Evolutionary conservation across 2,113 vertebrate species (phyloP).

Genomic region (Ctenomys sociabilis): DNA sequence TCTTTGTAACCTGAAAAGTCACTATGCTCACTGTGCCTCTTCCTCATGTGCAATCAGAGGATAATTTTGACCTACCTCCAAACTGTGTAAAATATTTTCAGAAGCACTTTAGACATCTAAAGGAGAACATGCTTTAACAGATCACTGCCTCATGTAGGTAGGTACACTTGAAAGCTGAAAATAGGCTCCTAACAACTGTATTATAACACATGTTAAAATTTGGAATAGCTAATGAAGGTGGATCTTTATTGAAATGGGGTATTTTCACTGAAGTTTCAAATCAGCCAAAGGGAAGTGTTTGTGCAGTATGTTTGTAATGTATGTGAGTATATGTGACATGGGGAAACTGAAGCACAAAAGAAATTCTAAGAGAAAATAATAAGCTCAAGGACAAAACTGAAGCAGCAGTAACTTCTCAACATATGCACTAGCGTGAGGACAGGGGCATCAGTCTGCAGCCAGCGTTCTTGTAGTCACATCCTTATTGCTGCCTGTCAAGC

Average conservation of each 20-base stretch:
- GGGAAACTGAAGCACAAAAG: conserved; percentile 53
- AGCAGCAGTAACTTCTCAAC: background rate
- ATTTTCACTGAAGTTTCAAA: conserved; percentile 48
- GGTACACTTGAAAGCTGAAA: conserved; percentile 13
- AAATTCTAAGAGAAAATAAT: background rate
- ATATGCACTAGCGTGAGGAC: background rate
- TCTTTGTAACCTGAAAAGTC: background rate
- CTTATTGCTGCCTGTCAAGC: background rate
- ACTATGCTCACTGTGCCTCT: conserved; percentile 48
- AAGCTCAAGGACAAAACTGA: background rate
- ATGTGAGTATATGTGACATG: background rate
- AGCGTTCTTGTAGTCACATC: background rate
- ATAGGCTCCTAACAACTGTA: background rate
- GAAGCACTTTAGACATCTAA: conserved; percentile 60
- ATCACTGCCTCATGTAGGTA: conserved; percentile 23
- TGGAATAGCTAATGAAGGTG: background rate
- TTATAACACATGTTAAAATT: conserved; percentile 25
- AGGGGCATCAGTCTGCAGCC: background rate
- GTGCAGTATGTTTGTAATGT: background rate
- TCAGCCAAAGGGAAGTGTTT: conserved; percentile 24
- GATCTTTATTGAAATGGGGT: conserved; percentile 28
- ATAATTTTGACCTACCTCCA: conserved; percentile 66
- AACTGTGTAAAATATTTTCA: conserved; percentile 17
- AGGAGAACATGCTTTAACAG: conserved; percentile 46
- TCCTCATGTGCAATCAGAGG: conserved; percentile 63